These are phyloP conservation scores for Muscicapa striata DNA, from an alignment of 2,797 vertebrate species.

Conservation along the genomic window DNA sequence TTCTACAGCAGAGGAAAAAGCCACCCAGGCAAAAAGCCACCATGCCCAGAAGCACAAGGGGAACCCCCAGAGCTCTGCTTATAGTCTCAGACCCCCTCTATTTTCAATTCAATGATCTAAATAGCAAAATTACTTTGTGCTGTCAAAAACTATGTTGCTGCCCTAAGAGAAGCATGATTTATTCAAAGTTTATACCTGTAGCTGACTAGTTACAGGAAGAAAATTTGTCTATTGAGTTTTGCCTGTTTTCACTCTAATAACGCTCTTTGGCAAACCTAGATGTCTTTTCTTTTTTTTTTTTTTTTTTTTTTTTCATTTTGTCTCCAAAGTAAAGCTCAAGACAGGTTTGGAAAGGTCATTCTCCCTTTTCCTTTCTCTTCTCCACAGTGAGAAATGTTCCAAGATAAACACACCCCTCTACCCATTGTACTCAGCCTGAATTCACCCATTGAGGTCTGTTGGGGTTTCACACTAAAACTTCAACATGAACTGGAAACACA, in stretches of 20 bases:
- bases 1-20: neutral
- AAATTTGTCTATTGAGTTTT: neutral
- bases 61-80: neutral
- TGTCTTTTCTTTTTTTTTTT: neutral
- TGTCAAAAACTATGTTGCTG: neutral
- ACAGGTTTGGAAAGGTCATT: neutral
- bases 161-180: neutral
- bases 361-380: neutral
- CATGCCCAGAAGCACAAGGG: neutral
- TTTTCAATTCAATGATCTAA: neutral
- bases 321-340: neutral
- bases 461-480: neutral
- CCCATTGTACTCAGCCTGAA: neutral
- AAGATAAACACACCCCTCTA: neutral
- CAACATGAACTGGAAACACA: neutral
- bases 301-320: neutral
- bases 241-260: neutral
- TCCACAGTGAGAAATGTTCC: neutral
- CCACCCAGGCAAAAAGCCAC: neutral
- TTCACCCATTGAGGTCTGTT: neutral
- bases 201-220: neutral
- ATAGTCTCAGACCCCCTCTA: accelerated
- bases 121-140: neutral
- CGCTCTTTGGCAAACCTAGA: neutral
- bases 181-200: neutral